These are phyloP conservation scores for Micromesistius poutassou DNA, from an alignment of 2,797 vertebrate species.

Conservation along the genomic window DNA sequence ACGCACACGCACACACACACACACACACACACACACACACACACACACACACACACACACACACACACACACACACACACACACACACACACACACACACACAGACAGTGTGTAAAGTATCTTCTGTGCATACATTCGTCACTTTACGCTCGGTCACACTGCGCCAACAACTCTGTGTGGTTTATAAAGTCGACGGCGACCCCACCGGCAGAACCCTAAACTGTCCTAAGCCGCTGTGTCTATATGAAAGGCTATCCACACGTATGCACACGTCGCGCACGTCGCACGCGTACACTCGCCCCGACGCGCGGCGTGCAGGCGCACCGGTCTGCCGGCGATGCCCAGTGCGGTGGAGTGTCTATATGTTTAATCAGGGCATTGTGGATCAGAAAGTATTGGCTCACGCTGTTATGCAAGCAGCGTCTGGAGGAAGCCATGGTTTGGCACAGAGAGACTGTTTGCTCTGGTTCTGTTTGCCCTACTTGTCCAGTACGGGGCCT, in stretches of 20 bases:
- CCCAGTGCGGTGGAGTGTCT: conserved; percentile 24
- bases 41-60: neutral
- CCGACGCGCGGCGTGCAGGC: neutral
- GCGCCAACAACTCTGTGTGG: neutral
- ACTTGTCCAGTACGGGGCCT: conserved; percentile 51
- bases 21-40: too few species aligned
- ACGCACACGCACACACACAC: neutral
- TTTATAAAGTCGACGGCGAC: neutral
- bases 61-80: neutral
- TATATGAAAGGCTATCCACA: neutral
- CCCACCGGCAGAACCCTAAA: too few species aligned
- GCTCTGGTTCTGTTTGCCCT: conserved; percentile 56
- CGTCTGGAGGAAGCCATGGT: conserved; percentile 52
- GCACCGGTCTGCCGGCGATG: too few species aligned
- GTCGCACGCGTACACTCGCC: neutral
- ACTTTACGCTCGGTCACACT: neutral
- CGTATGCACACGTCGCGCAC: too few species aligned
- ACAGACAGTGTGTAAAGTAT: neutral
- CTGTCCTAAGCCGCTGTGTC: neutral
- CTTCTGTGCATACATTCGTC: neutral
- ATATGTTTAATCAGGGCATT: conserved; percentile 42
- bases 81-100: too few species aligned
- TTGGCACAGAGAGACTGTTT: conserved; percentile 47
- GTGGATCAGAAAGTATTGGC: conserved; percentile 42
- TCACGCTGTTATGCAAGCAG: conserved; percentile 54